Percentiles rank a stretch among this genome's conserved stretches.
These are phyloP conservation scores for Wasmannia auropunctata DNA, from an alignment of 1,140 invertebrate genomes.

Conservation along the genomic window DNA sequence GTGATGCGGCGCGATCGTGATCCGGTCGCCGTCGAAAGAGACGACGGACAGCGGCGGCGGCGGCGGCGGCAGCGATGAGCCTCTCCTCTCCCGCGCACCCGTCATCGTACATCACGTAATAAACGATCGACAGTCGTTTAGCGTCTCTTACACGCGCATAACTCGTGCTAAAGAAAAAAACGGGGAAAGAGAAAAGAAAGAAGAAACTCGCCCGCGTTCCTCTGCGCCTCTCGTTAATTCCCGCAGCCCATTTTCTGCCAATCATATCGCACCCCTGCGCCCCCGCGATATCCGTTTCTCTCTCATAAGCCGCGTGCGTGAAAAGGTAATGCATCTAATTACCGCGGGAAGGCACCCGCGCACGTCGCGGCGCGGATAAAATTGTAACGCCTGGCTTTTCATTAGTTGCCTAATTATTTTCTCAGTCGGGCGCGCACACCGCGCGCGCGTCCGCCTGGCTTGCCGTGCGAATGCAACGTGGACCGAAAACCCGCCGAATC, in stretches of 20 bases:
- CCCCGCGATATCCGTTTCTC: constrained; percentile 21
- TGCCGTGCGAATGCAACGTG: constrained; percentile 29
- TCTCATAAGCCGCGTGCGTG: constrained; percentile 15
- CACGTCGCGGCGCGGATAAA: constrained; percentile 25
- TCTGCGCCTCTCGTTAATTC: constrained; percentile 30
- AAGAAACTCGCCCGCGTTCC: constrained; percentile 12
- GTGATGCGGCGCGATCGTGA: constrained; percentile 65
- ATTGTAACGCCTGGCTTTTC: constrained; percentile 45
- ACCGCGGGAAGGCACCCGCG: constrained; percentile 33
- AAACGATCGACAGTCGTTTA: constrained; percentile 66
- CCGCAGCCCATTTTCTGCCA: constrained; percentile 34
- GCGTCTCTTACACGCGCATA: constrained; percentile 45
- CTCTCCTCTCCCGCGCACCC: neutral
- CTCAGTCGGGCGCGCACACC: constrained; percentile 9
- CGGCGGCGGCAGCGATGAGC: no score
- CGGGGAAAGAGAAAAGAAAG: neutral
- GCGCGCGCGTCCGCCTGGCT: neutral
- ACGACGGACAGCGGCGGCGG: neutral
- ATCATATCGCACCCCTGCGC: constrained; percentile 5
- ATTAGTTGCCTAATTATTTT: constrained; percentile 52
- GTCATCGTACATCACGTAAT: constrained; percentile 47
- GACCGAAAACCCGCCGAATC: constrained; percentile 48
- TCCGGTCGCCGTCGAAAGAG: constrained; percentile 23
- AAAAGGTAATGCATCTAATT: constrained; percentile 46
- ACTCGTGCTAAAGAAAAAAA: neutral